Base-by-base conservation (phyloP, 1,140 invertebrate genomes). In the Apis mellifera region DNA sequence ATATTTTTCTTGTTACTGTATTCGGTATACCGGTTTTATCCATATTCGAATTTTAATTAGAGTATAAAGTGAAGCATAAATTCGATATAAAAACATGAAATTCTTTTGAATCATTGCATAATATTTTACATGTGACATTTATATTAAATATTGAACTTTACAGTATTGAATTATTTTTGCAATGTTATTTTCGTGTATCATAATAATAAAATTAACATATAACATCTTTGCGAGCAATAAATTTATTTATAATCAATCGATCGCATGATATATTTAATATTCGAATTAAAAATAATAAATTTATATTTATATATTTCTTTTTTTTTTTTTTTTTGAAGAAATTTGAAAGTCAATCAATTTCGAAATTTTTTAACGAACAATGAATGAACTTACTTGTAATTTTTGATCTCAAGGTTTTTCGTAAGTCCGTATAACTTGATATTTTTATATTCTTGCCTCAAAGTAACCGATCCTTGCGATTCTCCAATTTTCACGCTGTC, bases 391-490 rank as follows among this genome's bases (percentile, higher is more conserved):
- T 73, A 86, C 86, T 62, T 13, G 23, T 70, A 62, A 66, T 77
- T 75, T 0, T 69, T 19, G 0, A 96, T 76, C 68, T 93, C 90
- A 11, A 95, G 93, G 66, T 93, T 91, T 68, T 90, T 93, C 0
- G 95, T 95, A 0, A 96, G 86, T 1, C 96, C 96, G 75, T 95
- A 85, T 12, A 96, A 70, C 78, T 95, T 94, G 54, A 96, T 94
- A 87, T 96, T 95, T 70, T 91, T 93, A 90, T 95, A 96, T 69
- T 95, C 93, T 84, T 96, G 96, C 26, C 93, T 94, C 55, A 96
- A 93, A 52, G 93, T 91, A 0, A 96, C 95, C 0, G 95, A 94
- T 0, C 95, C 95, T 5, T 92, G 90, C 19, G 94, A 93, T 9
- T 93, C 94, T 0, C 95, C 95, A 21, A 96, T 95, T 84, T 94